These are phyloP conservation scores for Nephrotoma guestfalica DNA, from an alignment of 2,888 invertebrate species.

Conservation along the genomic window DNA sequence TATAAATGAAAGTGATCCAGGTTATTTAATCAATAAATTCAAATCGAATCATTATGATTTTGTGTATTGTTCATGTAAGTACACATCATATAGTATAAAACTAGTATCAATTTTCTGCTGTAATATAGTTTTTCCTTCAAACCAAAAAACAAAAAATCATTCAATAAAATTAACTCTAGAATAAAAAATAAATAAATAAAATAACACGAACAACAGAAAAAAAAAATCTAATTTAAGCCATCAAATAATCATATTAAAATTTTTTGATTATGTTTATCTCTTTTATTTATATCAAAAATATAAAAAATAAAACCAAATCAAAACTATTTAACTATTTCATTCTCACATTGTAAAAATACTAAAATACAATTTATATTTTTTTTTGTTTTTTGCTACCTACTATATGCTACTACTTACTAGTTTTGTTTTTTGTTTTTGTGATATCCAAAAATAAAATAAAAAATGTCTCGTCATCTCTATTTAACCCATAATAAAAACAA, in stretches of 20 bases:
- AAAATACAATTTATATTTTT: neutral
- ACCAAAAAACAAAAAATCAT: neutral
- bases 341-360: neutral
- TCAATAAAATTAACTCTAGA: neutral
- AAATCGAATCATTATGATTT: neutral
- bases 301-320: neutral
- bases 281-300: neutral
- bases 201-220: neutral
- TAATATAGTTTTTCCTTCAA: neutral
- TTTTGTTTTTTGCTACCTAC: too few species aligned
- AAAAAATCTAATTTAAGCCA: neutral
- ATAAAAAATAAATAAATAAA: neutral
- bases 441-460: neutral
- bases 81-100: neutral
- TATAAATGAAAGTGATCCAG: neutral
- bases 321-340: neutral
- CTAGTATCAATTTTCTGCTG: neutral
- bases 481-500: neutral
- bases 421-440: neutral
- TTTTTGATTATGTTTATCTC: neutral
- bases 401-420: neutral
- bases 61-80: neutral
- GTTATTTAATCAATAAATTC: neutral
- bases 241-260: neutral
- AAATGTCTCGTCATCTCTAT: neutral